Evolutionary conservation across 1,140 invertebrate species (phyloP), one percentile per base, ranked within the genome.

Genomic region (Sminthurides bifidus): DNA sequence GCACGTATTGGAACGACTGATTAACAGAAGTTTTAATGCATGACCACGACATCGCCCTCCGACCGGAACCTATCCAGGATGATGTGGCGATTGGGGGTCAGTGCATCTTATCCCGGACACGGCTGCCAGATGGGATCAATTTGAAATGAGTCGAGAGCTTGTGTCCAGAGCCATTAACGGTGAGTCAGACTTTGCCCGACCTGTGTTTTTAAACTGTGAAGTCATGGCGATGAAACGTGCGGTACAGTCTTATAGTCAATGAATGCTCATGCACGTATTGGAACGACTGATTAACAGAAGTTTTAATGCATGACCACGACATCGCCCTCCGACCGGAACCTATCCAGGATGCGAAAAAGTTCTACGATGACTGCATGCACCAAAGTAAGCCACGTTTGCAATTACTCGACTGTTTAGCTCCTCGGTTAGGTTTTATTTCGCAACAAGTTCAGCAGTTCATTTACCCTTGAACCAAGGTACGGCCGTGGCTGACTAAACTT

Each of bases 121-220:
- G 4, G 67, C 69, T 41, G 60, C 63, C n/a, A 65, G 69, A 26
- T 74, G 70, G 70, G 71, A 70, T 43, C 54, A 56, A 29, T 50
- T 56, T 21, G 46, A 56, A 14, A 17, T 56, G 8, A 15, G 38
- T 17, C 12, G 41, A 23, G 54, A 56, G 24, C 54, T 35, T 24
- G n/a, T 56, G 3, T 50, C 37, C 33, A 26, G 54, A 15, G 40
- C 8, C 5, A 12, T 19, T 10, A 12, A n/a, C 40, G 19, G 6
- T 43, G 10, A 43, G 5, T 43, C 21, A 43, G 6, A 43, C 6
- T 10, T n/a, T 12, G 14, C 19, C 19, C 17, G 19, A 19, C n/a
- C n/a, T n/a, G n/a, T n/a, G n/a, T n/a, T n/a, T n/a, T n/a, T n/a
- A n/a, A n/a, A n/a, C n/a, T n/a, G n/a, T n/a, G n/a, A n/a, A n/a